Conservation (phyloP, 2,113 vertebrate genomes). For the Mobula birostris region DNA sequence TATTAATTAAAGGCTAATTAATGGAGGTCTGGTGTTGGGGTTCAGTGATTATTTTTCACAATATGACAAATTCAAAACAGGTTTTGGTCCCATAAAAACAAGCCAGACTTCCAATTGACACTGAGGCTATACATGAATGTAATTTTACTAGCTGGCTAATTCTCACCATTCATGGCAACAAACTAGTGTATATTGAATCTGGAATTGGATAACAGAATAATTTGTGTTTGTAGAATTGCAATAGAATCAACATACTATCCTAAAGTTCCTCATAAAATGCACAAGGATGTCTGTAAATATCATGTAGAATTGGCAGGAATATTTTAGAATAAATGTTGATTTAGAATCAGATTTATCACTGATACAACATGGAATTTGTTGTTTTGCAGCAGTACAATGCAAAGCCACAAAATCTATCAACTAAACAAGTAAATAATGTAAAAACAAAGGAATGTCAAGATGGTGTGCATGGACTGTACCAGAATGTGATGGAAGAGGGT, state of each 20-base stretch:
- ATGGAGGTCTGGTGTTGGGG: background rate
- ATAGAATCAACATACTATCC: no score
- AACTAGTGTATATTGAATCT: background rate
- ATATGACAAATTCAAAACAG: background rate
- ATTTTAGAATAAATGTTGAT: background rate
- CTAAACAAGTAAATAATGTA: no score
- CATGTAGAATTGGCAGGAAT: background rate
- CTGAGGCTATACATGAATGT: background rate
- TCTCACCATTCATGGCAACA: background rate
- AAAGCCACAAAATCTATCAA: no score
- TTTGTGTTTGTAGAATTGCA: background rate
- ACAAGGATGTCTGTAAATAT: no score
- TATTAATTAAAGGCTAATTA: background rate
- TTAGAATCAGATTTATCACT: no score
- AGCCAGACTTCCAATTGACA: background rate
- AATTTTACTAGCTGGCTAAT: background rate
- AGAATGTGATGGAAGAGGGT: no score
- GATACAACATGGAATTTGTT: no score
- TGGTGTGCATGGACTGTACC: no score
- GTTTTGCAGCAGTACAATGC: no score
- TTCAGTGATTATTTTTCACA: background rate
- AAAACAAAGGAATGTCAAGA: no score
- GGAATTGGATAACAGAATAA: background rate
- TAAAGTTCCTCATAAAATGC: no score
- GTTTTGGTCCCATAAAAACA: background rate